Evolutionary conservation across 2,888 invertebrate genomes (phyloP).

Genomic region (Erebia ligea): DNA sequence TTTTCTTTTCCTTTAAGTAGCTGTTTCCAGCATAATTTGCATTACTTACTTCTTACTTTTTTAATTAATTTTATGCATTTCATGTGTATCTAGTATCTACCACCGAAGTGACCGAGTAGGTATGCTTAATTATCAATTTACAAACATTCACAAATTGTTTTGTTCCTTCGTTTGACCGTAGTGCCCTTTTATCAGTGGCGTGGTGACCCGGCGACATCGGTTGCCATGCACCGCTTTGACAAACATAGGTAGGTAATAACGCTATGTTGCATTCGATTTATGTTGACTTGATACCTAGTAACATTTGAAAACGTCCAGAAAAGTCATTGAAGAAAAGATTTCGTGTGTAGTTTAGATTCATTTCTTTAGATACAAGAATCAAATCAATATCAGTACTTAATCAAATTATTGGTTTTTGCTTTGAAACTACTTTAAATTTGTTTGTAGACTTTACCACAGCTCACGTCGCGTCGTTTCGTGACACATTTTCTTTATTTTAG

Average conservation of each 20-base stretch:
- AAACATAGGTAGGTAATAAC: conserved; percentile 6
- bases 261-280: neutral
- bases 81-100: neutral
- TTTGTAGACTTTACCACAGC: neutral
- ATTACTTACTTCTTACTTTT: too few species aligned
- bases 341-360: too few species aligned
- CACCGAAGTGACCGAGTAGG: neutral
- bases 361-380: neutral
- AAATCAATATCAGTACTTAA: neutral
- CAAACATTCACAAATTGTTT: conserved; percentile 15
- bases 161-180: conserved; percentile 32
- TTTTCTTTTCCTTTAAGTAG: too few species aligned
- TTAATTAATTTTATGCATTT: neutral
- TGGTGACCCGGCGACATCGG: conserved; percentile 25
- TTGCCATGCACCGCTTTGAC: conserved; percentile 23
- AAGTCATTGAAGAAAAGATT: neutral
- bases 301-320: neutral
- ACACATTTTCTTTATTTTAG: too few species aligned
- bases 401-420: too few species aligned
- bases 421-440: too few species aligned
- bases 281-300: neutral
- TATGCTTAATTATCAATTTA: neutral
- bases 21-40: too few species aligned
- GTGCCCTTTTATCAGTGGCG: conserved; percentile 32
- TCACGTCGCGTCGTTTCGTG: too few species aligned